Percentiles rank a stretch among this genome's conserved stretches.
Evolutionary conservation across 2,113 vertebrate genomes (phyloP).

Genomic region (Rallus limicola): DNA sequence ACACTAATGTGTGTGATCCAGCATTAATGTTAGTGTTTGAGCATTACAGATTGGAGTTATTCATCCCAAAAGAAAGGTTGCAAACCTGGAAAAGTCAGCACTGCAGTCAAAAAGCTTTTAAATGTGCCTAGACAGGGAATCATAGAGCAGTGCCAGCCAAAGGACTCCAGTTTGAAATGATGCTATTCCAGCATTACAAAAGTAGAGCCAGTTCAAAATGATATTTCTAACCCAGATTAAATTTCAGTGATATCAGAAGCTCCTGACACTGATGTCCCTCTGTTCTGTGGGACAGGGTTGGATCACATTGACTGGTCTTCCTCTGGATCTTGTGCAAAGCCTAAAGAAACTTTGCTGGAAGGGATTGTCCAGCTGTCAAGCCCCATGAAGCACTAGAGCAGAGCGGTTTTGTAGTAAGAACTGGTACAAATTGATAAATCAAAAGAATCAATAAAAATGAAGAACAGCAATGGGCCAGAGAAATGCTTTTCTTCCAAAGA

Average conservation of each 20-base stretch:
- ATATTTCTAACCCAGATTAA: background rate
- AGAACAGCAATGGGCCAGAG: background rate
- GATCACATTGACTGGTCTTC: background rate
- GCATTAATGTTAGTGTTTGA: background rate
- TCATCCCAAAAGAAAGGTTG: background rate
- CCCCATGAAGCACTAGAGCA: background rate
- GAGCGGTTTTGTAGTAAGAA: background rate
- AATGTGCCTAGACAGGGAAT: background rate
- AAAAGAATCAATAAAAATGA: background rate
- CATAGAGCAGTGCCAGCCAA: background rate
- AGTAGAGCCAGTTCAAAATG: background rate
- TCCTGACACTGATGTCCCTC: background rate
- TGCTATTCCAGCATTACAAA: background rate
- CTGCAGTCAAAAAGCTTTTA: background rate
- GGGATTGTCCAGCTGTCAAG: background rate
- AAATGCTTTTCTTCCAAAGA: background rate
- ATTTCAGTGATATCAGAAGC: background rate
- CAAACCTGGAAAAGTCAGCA: background rate
- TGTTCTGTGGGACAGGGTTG: background rate
- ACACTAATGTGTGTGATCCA: background rate
- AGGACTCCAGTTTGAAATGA: background rate
- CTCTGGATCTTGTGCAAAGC: background rate
- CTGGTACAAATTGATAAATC: background rate
- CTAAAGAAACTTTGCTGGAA: background rate
- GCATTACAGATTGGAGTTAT: background rate